Conservation (phyloP, 2,113 vertebrate species). For the Anarrhichthys ocellatus region DNA sequence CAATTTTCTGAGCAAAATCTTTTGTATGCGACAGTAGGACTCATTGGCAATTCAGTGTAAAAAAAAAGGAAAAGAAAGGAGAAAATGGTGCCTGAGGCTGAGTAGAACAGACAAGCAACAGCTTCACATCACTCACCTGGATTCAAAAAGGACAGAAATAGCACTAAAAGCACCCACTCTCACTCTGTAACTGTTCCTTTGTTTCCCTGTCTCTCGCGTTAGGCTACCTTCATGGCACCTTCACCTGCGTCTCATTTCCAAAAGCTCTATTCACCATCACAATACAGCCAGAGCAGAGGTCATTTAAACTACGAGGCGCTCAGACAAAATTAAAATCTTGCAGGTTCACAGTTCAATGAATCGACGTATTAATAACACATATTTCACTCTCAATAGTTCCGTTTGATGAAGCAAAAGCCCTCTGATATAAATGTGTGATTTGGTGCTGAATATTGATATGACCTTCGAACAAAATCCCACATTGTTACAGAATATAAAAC, state of each 20-base stretch:
- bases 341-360: background rate
- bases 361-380: background rate
- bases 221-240: conserved; percentile 57
- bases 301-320: conserved; percentile 21
- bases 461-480: background rate
- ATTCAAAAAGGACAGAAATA: conserved; percentile 82
- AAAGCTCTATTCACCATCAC: conserved; percentile 46
- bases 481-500: background rate
- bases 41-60: conserved; percentile 67
- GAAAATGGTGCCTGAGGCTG: conserved; percentile 76
- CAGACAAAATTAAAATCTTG: background rate
- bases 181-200: conserved; percentile 80
- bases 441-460: background rate
- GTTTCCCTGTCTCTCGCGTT: conserved; percentile 66
- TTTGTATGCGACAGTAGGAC: conserved; percentile 55
- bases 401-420: background rate
- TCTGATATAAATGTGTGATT: background rate
- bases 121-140: conserved; percentile 81
- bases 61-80: conserved; percentile 34
- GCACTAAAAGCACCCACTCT: conserved; percentile 81
- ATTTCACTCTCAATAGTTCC: background rate
- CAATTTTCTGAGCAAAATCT: conserved; percentile 60
- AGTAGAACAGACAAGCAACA: conserved; percentile 79
- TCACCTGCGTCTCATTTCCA: conserved; percentile 48
- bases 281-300: conserved; percentile 39